A percentile compares a stretch with the other conserved stretches of the same genome.
phyloP scores from a whole-genome alignment of 2,113 vertebrate species.

The Corythaeola cristata region DNA sequence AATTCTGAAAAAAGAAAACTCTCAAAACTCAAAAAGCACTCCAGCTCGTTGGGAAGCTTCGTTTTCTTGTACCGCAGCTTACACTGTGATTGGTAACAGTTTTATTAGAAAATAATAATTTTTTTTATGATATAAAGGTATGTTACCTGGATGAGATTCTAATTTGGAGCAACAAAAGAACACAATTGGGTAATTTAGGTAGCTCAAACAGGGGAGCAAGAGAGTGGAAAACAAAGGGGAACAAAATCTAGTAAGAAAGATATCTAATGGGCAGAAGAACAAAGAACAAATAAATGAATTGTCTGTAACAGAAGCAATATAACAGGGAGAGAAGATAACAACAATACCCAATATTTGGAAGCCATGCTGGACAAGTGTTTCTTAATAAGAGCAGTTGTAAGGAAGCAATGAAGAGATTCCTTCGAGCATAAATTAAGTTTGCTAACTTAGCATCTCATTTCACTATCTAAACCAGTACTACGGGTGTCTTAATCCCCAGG shows the following conservation, averaged over 20 bases:
- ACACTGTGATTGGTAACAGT: not conserved
- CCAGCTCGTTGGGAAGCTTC: not conserved
- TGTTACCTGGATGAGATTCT: not conserved
- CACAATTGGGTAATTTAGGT: not conserved
- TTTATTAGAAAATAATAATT: not conserved
- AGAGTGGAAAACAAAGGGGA: not conserved
- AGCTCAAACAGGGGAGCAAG: not conserved
- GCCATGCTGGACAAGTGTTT: not conserved
- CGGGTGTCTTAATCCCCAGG: fast-evolving
- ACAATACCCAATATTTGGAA: not conserved
- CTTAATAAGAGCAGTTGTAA: not conserved
- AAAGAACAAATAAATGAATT: not conserved
- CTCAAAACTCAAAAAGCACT: not conserved
- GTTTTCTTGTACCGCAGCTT: not conserved
- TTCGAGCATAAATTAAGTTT: not conserved
- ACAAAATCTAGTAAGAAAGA: not conserved
- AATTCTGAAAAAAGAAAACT: not conserved
- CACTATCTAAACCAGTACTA: not conserved
- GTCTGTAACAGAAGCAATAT: not conserved
- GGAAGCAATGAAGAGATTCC: not conserved
- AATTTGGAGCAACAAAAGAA: not conserved
- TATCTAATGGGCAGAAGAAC: not conserved
- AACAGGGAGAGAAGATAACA: not conserved
- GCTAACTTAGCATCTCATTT: not conserved
- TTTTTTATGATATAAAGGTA: not conserved